A percentile compares a stretch with the other conserved stretches of the same genome.
Evolutionary conservation across 1,140 invertebrate species (phyloP).

Genomic region (Drosophila auraria): DNA sequence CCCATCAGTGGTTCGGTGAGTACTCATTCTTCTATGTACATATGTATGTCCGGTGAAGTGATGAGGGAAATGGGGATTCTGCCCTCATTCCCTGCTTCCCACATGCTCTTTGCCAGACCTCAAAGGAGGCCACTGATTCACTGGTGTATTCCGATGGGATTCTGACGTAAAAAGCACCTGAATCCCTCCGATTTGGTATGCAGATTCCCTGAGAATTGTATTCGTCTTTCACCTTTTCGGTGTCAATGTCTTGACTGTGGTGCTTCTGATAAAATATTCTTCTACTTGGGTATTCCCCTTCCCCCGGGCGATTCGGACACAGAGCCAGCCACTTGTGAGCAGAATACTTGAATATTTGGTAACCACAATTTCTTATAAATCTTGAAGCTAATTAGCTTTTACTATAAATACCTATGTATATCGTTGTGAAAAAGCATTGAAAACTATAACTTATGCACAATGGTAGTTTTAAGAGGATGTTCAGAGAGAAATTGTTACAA

Average conservation of each 20-base stretch:
- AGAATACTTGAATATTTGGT: too few relatives aligned
- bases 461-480: too few relatives aligned
- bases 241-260: conserved; percentile 20
- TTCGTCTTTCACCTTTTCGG: neutral
- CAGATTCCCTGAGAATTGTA: conserved; percentile 3
- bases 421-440: too few relatives aligned
- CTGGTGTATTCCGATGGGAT: neutral
- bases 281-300: neutral
- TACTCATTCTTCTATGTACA: too few relatives aligned
- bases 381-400: too few relatives aligned
- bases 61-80: neutral
- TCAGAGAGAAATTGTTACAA: neutral
- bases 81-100: neutral
- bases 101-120: neutral
- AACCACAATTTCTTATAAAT: too few relatives aligned
- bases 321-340: too few relatives aligned
- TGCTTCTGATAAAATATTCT: neutral
- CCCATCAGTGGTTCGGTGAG: conserved; percentile 94
- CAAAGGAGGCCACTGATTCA: neutral
- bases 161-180: conserved; percentile 20
- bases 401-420: too few relatives aligned
- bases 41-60: neutral
- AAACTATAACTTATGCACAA: too few relatives aligned
- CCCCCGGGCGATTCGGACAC: neutral
- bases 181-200: conserved; percentile 18